Base-by-base conservation (phyloP, 2,888 invertebrate genomes). In the Coelinius sp. region DNA sequence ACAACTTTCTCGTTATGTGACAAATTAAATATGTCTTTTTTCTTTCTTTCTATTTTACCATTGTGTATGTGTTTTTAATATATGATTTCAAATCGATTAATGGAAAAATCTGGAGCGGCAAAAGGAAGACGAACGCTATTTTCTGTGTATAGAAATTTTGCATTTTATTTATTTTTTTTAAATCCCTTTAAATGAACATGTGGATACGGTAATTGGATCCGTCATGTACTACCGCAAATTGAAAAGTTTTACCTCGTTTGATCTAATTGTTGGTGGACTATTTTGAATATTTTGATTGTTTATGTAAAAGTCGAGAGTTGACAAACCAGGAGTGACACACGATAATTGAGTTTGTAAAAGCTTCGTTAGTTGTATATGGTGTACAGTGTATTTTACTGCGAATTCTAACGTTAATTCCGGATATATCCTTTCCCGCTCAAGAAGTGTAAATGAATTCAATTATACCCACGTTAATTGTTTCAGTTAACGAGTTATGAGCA, bases 1-100 rank as follows among this genome's bases (percentile, higher is more conserved):
- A 80, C 77, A 75, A 77, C 80, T 73, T 77, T 80, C 74, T 77
- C 76, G 79, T 79, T 79, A 72, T 79, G 63, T 78, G 70, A 73
- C 73, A 71, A n/a, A 65, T 25, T 74, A 41, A 56, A 66, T 77
- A 46, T 66, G 72, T 74, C 49, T 52, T 73, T 59, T 44, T 46
- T 17, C 59, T 52, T 73, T 74, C 27, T 44, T 25, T 52, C 20
- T 73, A 12, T 62, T 53, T 53, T 31, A 20, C 14, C 17, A 17
- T 68, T 24, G 8, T 63, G 38, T 24, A 24, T 63, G 5, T n/a
- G n/a, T 41, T 41, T 22, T 38, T 27, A 35, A 4, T 56, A 24
- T 56, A 59, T 14, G 5, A 10, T 14, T 59, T 14, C 25, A 35
- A 35, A 59, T 35, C 17, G 20, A 35, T 59, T 31, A 24, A 63